A percentile compares a stretch with the other conserved stretches of the same genome.
These are phyloP conservation scores for Atrina japonica DNA, from an alignment of 2,888 invertebrate species.

Conservation along the genomic window DNA sequence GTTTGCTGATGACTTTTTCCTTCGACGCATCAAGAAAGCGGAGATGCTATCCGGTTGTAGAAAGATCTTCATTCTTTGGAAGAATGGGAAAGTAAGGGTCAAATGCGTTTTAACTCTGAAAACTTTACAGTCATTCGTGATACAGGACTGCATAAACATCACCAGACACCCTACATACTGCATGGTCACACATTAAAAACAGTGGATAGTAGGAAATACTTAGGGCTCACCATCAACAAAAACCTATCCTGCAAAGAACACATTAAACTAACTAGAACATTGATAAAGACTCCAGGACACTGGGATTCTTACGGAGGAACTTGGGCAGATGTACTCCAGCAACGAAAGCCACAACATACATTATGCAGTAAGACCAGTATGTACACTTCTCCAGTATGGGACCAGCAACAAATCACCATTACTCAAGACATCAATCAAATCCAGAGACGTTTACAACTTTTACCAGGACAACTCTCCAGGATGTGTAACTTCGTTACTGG, in stretches of 20 bases:
- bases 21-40: background rate
- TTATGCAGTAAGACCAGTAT: background rate
- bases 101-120: conserved; percentile 1
- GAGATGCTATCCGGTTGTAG: background rate
- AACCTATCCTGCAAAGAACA: background rate
- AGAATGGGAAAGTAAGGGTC: no score
- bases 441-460: conserved; percentile 1
- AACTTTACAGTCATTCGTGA: no score
- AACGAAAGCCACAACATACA: conserved; percentile 1
- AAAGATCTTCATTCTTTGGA: background rate
- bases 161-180: no score
- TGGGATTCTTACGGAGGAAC: conserved; percentile 1
- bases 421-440: background rate
- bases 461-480: conserved; percentile 1
- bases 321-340: background rate
- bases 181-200: background rate
- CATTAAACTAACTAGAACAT: background rate
- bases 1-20: conserved; percentile 1
- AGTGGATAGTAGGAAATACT: background rate
- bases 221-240: background rate
- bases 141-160: no score
- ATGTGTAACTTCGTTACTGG: background rate
- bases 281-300: background rate
- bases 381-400: conserved; percentile 1
- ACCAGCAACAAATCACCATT: background rate